These are phyloP conservation scores for Protonibea diacanthus DNA, from an alignment of 2,797 vertebrate species.

Conservation along the genomic window DNA sequence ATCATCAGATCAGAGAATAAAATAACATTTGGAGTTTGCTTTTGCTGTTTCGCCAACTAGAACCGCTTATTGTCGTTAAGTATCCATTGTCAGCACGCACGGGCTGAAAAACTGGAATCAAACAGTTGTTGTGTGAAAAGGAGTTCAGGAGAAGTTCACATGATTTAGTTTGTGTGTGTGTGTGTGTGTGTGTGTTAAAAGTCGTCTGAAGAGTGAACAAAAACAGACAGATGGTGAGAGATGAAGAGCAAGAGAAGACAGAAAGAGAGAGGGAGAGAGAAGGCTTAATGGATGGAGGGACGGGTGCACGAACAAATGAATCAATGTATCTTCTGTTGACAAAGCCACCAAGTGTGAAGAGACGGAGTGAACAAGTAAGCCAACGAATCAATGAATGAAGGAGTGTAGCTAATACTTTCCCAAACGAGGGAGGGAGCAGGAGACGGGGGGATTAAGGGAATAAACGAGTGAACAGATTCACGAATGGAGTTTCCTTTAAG, in stretches of 20 bases:
- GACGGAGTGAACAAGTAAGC: constrained; percentile 37
- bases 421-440: constrained; percentile 16
- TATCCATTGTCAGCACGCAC: neutral
- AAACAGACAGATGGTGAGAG: constrained; percentile 23
- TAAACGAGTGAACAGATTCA: constrained; percentile 38
- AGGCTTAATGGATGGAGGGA: constrained; percentile 35
- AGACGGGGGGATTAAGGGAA: constrained; percentile 48
- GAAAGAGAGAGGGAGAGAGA: neutral
- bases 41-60: neutral
- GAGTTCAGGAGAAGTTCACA: neutral
- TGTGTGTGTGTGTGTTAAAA: neutral
- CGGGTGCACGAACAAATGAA: constrained; percentile 55
- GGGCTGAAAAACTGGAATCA: neutral
- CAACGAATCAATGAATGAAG: constrained; percentile 54
- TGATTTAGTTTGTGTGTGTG: neutral
- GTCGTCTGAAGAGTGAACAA: neutral
- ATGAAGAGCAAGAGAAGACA: constrained; percentile 14
- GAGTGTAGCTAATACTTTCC: constrained; percentile 45
- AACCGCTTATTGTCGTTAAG: neutral
- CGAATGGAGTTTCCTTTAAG: constrained; percentile 39
- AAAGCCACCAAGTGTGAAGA: constrained; percentile 57
- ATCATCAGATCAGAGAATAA: neutral
- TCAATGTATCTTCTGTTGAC: constrained; percentile 64
- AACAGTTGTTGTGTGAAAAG: neutral
- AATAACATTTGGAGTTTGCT: neutral